These are phyloP conservation scores for Apostichopus californicus DNA, from an alignment of 35 echinoderm and acorn worm genomes.

Conservation along the genomic window DNA sequence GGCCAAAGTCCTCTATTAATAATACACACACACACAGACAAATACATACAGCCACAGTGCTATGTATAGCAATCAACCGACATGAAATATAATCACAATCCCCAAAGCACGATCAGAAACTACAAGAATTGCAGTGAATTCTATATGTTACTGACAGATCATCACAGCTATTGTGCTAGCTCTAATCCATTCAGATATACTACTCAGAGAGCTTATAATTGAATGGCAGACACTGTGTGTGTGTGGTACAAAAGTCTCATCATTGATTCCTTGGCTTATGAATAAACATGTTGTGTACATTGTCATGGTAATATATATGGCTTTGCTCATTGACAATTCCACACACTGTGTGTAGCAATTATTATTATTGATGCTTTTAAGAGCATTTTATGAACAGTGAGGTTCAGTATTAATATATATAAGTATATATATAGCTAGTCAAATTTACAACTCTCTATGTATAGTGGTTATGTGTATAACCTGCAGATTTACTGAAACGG, in stretches of 20 bases:
- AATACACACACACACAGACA: not conserved
- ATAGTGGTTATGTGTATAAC: no score
- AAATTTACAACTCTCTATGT: no score
- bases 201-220: not conserved
- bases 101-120: not conserved
- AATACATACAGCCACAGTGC: no score
- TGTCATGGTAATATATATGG: slow-evolving; percentile 42
- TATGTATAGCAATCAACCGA: not conserved
- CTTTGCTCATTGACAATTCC: not conserved
- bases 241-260: not conserved
- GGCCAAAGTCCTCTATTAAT: slow-evolving; percentile 22
- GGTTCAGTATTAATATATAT: no score
- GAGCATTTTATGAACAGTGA: no score
- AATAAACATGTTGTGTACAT: slow-evolving; percentile 25
- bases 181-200: slow-evolving; percentile 4
- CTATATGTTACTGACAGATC: not conserved
- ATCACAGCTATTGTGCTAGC: slow-evolving; percentile 23
- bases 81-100: not conserved
- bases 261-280: slow-evolving; percentile 17
- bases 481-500: no score
- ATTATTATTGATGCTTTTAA: not conserved
- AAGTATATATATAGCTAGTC: no score
- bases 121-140: not conserved
- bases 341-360: no score
- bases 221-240: not conserved